Evolutionary conservation across 2,888 invertebrate species (phyloP), one percentile per base, ranked within the genome.

Genomic region (Autographa pulchrina): DNA sequence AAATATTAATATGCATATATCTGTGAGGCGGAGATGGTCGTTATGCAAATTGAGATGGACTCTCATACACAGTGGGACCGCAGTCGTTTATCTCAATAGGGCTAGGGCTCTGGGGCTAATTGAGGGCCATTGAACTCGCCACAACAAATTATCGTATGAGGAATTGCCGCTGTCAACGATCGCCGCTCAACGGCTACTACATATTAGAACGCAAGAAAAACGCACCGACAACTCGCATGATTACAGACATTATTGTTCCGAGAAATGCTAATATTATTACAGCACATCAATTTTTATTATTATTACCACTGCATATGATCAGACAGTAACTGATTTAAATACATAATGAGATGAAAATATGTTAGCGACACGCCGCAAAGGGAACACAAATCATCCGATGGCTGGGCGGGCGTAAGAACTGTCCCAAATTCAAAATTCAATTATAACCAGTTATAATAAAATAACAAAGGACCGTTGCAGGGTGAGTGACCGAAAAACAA

Each of bases 401-500:
- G 9, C 25, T 54, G 78, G 58, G 61, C 65, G 63, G 59, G 60
- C 71, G 54, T 77, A 81, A 72, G 65, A 85, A 72, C 78, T 89
- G 90, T 89, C 88, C 91, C 88, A 90, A 77, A 88, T 87, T 87
- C 82, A 74, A 86, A 86, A 87, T 86, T 83, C 88, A 89, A 89
- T 88, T 86, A 86, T 87, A 89, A 86, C 88, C 88, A 86, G 90
- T 88, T 87, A 84, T 86, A 88, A 90, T 88, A 91, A 91, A 89
- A 88, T 85, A 89, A 91, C 88, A 90, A 90, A 91, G 88, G 85
- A 83, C 85, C 85, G 81, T 82, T 78, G 72, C 74, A 81, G 86
- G 95, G 94, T 88, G 89, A 93, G 73, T 91, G 94, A 93, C 95
- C 95, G 92, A 89, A 90, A 93, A 92, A 94, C 94, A 95, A 95